These are phyloP conservation scores for Holothuria scabra DNA, from an alignment of 53 echinoderm and acorn worm species.

Conservation along the genomic window DNA sequence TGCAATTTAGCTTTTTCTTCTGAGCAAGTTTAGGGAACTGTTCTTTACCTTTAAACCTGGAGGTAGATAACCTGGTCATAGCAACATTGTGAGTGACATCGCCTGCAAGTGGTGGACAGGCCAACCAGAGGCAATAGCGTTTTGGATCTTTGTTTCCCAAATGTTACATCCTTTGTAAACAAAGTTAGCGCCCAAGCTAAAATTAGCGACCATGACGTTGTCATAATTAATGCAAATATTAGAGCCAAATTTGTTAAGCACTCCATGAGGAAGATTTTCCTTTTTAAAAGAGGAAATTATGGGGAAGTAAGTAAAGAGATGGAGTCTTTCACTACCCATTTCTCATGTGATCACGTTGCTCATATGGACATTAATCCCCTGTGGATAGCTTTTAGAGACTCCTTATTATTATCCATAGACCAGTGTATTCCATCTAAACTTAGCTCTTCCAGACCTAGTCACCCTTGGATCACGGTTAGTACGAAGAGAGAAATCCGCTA, in stretches of 20 bases:
- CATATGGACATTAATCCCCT: background rate
- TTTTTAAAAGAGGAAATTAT: background rate
- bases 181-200: background rate
- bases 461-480: background rate
- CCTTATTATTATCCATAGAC: background rate
- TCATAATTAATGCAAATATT: background rate
- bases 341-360: background rate
- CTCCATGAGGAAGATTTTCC: background rate
- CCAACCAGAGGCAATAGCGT: constrained; percentile 20
- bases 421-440: constrained; percentile 3
- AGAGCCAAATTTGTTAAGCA: background rate
- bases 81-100: background rate
- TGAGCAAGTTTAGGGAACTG: too few relatives aligned
- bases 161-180: background rate
- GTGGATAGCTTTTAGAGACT: background rate
- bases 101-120: background rate
- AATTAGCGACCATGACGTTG: constrained; percentile 30
- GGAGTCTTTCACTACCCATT: background rate
- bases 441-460: background rate
- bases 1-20: too few relatives aligned
- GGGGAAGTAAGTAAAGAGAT: background rate
- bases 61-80: constrained; percentile 27
- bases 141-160: constrained; percentile 8
- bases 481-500: background rate
- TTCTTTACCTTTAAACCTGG: too few relatives aligned